Base-by-base conservation (phyloP, 2,113 vertebrate genomes). In the Tiliqua scincoides region DNA sequence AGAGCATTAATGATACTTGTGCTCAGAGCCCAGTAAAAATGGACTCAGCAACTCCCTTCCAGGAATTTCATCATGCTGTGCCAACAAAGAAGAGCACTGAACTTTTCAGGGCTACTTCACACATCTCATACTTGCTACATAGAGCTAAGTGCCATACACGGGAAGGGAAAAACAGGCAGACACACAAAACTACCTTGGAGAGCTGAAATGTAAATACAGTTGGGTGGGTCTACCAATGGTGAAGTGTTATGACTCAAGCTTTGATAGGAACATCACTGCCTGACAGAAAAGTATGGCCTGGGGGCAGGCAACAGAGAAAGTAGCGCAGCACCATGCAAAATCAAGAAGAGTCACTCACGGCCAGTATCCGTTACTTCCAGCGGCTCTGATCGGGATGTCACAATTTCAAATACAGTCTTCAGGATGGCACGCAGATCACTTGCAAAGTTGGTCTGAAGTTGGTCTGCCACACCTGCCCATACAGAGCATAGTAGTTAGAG, bases 381-480 rank as follows among this genome's bases (percentile, higher is more conserved):
- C 62, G 87, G 62, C 81, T 95, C 94, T 0, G 62, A 81, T 78
- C 89, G 92, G 0, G 96, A 95, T 61, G 91, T 63, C 0, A 95
- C 88, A 0, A 95, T 92, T 89, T 95, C 93, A 91, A 97, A 97
- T 18, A 97, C 96, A 0, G 91, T 95, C 92, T 96, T 96, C 81
- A 97, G 89, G 87, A 97, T 97, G 85, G 86, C 87, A 30, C 96
- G 80, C 85, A 97, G 87, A 77, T 97, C 96, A 3, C 96, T 94
- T 85, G 96, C 96, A 88, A 96, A 97, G 94, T 97, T 97, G 68
- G 96, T 97, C 93, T 97, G 96, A 40, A 97, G 95, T 89, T 96
- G 96, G 84, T 97, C 96, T 0, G 96, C 96, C n/a, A 97, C 96
- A 23, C 96, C 95, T 95, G 82, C 20, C 52, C 40, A 83, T 3